A percentile compares a stretch with the other conserved stretches of the same genome.
phyloP scores from a whole-genome alignment of 2,797 vertebrate species.

The Hippopotamyrus pictus region DNA sequence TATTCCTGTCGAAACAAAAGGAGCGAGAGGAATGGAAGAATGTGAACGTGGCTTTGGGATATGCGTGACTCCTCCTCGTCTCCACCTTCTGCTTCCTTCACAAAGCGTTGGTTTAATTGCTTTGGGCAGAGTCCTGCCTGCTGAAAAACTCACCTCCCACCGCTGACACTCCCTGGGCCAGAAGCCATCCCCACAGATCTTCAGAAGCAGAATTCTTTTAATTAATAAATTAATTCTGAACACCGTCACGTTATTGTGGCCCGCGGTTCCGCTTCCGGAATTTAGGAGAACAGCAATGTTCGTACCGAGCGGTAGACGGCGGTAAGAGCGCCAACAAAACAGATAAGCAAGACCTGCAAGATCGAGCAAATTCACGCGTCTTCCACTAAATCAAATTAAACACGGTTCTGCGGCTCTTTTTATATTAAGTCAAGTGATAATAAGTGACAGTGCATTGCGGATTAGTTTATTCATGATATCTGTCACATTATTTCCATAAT shows the following conservation, averaged over 20 bases:
- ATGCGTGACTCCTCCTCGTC: neutral
- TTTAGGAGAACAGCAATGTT: neutral
- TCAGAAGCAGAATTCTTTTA: neutral
- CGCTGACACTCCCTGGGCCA: neutral
- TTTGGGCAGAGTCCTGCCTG: neutral
- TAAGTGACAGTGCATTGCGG: neutral
- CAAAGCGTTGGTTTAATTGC: neutral
- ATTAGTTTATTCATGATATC: neutral
- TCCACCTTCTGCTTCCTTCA: neutral
- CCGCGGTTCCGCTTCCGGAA: neutral
- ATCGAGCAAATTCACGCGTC: neutral
- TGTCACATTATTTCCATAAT: conserved; percentile 45
- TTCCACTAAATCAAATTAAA: neutral
- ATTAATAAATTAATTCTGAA: neutral
- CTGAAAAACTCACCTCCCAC: neutral
- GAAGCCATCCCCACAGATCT: neutral
- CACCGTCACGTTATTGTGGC: neutral
- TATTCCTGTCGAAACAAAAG: neutral
- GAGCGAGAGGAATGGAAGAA: neutral
- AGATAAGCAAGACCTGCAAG: neutral
- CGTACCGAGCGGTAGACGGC: neutral
- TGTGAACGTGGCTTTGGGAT: neutral
- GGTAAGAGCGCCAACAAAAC: neutral
- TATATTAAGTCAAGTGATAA: conserved; percentile 4
- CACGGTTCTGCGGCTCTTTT: neutral